Evolutionary conservation across 1,140 invertebrate genomes (phyloP).

Genomic region (Pantala flavescens): DNA sequence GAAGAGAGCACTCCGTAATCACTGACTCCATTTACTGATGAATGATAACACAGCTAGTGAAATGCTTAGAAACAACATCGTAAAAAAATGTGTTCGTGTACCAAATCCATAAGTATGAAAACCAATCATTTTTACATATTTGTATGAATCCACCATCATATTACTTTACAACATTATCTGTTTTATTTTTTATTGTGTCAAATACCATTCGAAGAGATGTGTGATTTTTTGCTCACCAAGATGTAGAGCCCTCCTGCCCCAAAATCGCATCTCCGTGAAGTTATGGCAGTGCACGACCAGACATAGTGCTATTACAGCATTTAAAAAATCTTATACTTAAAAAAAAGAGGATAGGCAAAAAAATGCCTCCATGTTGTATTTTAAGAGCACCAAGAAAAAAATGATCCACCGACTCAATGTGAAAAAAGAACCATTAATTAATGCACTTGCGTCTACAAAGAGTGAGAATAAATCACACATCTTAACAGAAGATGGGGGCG

Average conservation of each 20-base stretch:
- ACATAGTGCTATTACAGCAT: neutral
- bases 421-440: neutral
- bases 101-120: slow-evolving; percentile 6
- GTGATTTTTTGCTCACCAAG: neutral
- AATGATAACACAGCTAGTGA: neutral
- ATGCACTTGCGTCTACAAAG: slow-evolving; percentile 8
- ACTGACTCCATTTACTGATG: neutral
- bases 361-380: neutral
- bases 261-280: neutral
- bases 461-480: slow-evolving; percentile 10
- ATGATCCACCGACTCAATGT: neutral
- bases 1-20: neutral
- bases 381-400: neutral
- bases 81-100: neutral
- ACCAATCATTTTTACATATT: neutral
- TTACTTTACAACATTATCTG: neutral
- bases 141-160: neutral
- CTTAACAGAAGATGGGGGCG: neutral
- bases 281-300: slow-evolving; percentile 5
- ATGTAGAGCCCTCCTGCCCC: neutral
- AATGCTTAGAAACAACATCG: slow-evolving; percentile 9
- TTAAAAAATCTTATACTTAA: neutral
- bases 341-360: neutral
- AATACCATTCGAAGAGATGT: slow-evolving; percentile 2
- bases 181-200: slow-evolving; percentile 1